Conservation (phyloP, 2,888 invertebrate species). For the Caenorhabditis sinica region DNA sequence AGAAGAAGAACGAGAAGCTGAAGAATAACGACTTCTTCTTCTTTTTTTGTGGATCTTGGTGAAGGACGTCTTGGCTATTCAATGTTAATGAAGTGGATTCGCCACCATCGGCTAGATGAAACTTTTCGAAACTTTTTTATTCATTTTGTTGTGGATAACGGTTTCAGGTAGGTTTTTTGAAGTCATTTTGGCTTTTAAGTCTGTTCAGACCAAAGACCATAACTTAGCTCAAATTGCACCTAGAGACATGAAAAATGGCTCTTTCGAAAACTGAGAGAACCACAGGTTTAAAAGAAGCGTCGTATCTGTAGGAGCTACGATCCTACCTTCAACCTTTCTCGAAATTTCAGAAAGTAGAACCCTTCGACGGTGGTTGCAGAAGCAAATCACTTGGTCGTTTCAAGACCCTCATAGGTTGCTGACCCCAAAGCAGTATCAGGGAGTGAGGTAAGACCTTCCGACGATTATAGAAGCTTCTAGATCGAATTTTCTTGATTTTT, state of each 20-base stretch:
- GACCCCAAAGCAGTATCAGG: slow-evolving; percentile 15
- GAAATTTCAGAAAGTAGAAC: slow-evolving; percentile 26
- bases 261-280: too few species aligned
- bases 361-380: slow-evolving; percentile 52
- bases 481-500: too few species aligned
- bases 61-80: background rate
- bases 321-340: too few species aligned
- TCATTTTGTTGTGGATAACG: background rate
- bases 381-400: slow-evolving; percentile 66
- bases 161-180: background rate
- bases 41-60: slow-evolving; percentile 15
- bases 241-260: too few species aligned
- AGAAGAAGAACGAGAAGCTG: slow-evolving; percentile 11
- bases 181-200: too few species aligned
- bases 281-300: too few species aligned
- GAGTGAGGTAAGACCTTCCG: slow-evolving; percentile 28
- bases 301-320: too few species aligned
- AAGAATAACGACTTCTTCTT: slow-evolving; percentile 32
- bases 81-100: slow-evolving; percentile 3
- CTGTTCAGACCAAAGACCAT: too few species aligned
- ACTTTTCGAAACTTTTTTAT: slow-evolving; percentile 1
- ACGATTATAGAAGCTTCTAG: too few species aligned
- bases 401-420: slow-evolving; percentile 66
- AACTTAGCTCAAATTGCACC: too few species aligned
- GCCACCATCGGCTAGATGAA: background rate